A percentile compares a stretch with the other conserved stretches of the same genome.
These are phyloP conservation scores for Aurelia sp. DNA, from an alignment of 30 jellyfish, hydroid and myxozoan species.

Conservation along the genomic window DNA sequence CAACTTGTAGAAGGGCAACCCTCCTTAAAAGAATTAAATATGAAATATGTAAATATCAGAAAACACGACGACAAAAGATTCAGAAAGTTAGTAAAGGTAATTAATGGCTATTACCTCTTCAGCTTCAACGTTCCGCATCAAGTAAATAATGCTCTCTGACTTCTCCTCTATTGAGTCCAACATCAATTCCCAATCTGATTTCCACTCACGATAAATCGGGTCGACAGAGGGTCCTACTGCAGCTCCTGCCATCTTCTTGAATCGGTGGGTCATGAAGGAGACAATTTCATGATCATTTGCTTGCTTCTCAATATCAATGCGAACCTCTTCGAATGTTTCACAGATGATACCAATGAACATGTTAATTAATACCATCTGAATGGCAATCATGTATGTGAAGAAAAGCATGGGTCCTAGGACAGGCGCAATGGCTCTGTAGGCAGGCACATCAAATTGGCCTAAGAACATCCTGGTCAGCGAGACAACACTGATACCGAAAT, in stretches of 20 bases:
- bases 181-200: conserved; percentile 87
- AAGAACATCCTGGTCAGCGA: conserved; percentile 87
- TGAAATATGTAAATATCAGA: too few relatives aligned
- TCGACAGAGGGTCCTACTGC: conserved; percentile 76
- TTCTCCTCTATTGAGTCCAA: conserved; percentile 81
- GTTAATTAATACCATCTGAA: conserved; percentile 90
- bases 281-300: conserved; percentile 81
- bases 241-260: conserved; percentile 81
- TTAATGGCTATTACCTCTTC: conserved; percentile 52
- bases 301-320: conserved; percentile 76
- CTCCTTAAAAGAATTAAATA: too few relatives aligned
- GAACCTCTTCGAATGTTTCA: conserved; percentile 92
- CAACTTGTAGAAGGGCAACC: too few relatives aligned
- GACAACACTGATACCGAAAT: conserved; percentile 66
- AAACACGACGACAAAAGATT: too few relatives aligned
- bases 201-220: conserved; percentile 97
- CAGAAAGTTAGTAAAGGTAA: too few relatives aligned
- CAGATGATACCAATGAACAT: conserved; percentile 94
- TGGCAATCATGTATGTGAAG: conserved; percentile 84
- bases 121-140: conserved; percentile 76
- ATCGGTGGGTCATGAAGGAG: conserved; percentile 81
- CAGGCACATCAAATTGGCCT: conserved; percentile 82
- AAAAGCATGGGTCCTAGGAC: conserved; percentile 87
- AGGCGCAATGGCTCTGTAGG: conserved; percentile 73
- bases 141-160: conserved; percentile 68